Evolutionary conservation across 2,888 invertebrate genomes (phyloP).

Genomic region (Acrobeloides nanus): DNA sequence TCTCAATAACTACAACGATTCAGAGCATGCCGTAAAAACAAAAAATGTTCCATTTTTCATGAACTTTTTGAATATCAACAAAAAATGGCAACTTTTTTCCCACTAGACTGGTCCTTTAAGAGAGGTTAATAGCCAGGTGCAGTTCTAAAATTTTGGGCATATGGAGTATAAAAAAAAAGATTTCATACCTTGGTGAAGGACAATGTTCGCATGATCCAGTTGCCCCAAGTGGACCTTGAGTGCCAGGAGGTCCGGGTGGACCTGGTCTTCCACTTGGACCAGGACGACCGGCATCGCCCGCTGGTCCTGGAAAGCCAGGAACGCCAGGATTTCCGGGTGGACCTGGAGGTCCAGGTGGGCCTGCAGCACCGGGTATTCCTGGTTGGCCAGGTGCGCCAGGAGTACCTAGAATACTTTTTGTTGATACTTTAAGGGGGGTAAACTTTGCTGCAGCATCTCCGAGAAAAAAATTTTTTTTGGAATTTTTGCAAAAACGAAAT

Average conservation of each 20-base stretch:
- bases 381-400: conserved; percentile 10
- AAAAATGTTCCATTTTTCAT: too few relatives aligned
- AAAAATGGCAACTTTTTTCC: too few relatives aligned
- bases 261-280: conserved; percentile 16
- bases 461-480: too few relatives aligned
- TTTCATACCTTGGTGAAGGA: too few relatives aligned
- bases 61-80: too few relatives aligned
- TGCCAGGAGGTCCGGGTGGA: conserved; percentile 9
- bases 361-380: conserved; percentile 15
- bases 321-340: conserved; percentile 3
- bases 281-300: conserved; percentile 12
- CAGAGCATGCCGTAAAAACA: too few relatives aligned
- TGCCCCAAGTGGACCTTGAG: conserved; percentile 16
- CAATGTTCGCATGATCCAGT: conserved; percentile 21
- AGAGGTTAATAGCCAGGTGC: conserved; percentile 23
- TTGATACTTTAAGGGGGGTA: too few relatives aligned
- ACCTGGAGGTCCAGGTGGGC: conserved; percentile 19
- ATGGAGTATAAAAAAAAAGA: background rate
- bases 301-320: conserved; percentile 11
- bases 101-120: too few relatives aligned
- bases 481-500: too few relatives aligned
- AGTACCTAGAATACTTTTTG: too few relatives aligned
- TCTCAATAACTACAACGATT: too few relatives aligned
- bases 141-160: conserved; percentile 13
- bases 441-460: too few relatives aligned